These are phyloP conservation scores for Sphaeridia pumilis DNA, from an alignment of 2,888 invertebrate species.

Conservation along the genomic window DNA sequence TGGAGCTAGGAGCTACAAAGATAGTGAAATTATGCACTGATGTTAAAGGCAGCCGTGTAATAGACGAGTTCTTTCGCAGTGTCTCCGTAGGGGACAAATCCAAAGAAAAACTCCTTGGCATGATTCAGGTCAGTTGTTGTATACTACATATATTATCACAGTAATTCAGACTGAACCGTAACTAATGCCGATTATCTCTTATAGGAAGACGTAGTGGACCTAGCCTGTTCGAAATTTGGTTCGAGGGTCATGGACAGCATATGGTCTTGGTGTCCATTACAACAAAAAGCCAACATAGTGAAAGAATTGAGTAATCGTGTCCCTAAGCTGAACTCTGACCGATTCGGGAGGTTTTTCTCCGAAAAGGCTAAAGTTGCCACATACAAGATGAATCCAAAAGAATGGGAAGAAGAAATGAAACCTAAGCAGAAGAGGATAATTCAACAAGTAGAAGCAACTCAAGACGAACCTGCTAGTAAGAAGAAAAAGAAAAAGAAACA, in stretches of 20 bases:
- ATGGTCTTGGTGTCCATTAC: conserved; percentile 51
- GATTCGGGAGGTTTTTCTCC: conserved; percentile 58
- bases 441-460: too few relatives aligned
- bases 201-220: conserved; percentile 52
- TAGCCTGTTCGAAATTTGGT: conserved; percentile 60
- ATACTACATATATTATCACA: too few relatives aligned
- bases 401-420: conserved; percentile 32
- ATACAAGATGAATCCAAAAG: conserved; percentile 43
- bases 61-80: conserved; percentile 62
- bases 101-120: conserved; percentile 57
- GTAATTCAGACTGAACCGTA: too few relatives aligned
- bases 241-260: conserved; percentile 64
- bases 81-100: conserved; percentile 68
- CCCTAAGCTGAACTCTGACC: conserved; percentile 49
- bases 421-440: conserved; percentile 7
- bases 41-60: conserved; percentile 66
- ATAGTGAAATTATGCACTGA: conserved; percentile 54
- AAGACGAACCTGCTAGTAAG: conserved; percentile 1
- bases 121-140: conserved; percentile 53
- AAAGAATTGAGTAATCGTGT: conserved; percentile 49
- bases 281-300: conserved; percentile 54
- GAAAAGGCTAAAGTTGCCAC: conserved; percentile 54
- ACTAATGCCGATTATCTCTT: too few relatives aligned
- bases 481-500: conserved; percentile 20
- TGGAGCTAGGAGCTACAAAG: conserved; percentile 49